Percentiles rank a stretch among this genome's conserved stretches.
Conservation (phyloP, 1,140 invertebrate species). For the Rhyzopertha dominica region DNA sequence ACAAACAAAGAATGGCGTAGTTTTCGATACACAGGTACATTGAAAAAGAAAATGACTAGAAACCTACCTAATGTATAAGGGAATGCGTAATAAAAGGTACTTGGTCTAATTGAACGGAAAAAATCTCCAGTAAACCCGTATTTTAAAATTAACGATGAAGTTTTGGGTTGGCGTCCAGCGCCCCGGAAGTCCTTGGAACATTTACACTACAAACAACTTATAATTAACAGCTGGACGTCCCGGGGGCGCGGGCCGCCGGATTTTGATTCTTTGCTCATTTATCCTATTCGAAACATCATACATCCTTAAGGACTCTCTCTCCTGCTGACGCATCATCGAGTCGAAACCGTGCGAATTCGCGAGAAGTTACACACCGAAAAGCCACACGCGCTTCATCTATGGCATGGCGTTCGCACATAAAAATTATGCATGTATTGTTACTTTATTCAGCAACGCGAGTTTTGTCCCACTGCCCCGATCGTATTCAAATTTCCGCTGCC, state of each 20-base stretch:
- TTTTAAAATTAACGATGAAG: constrained; percentile 37
- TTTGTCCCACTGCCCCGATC: constrained; percentile 28
- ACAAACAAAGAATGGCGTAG: no score
- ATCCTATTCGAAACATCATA: constrained; percentile 27
- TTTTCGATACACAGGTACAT: no score
- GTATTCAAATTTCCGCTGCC: constrained; percentile 30
- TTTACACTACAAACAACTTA: constrained; percentile 43
- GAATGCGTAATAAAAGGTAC: no score
- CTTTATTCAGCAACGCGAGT: constrained; percentile 33
- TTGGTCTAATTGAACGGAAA: no score
- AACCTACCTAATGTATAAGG: no score
- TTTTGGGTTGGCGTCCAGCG: constrained; percentile 33
- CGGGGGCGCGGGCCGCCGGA: constrained; percentile 31
- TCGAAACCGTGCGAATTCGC: no score
- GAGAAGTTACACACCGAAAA: no score
- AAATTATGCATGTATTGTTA: constrained; percentile 38
- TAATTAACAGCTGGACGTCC: constrained; percentile 40
- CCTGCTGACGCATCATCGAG: no score
- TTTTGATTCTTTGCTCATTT: constrained; percentile 47
- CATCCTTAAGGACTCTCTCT: no score
- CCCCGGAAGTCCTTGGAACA: constrained; percentile 40
- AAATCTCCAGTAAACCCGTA: no score
- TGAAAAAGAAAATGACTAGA: no score
- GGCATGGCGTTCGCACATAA: constrained; percentile 29
- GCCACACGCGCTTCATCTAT: constrained; percentile 30